These are phyloP conservation scores for Caenorhabditis becei DNA, from an alignment of 2,888 invertebrate species.

Conservation along the genomic window DNA sequence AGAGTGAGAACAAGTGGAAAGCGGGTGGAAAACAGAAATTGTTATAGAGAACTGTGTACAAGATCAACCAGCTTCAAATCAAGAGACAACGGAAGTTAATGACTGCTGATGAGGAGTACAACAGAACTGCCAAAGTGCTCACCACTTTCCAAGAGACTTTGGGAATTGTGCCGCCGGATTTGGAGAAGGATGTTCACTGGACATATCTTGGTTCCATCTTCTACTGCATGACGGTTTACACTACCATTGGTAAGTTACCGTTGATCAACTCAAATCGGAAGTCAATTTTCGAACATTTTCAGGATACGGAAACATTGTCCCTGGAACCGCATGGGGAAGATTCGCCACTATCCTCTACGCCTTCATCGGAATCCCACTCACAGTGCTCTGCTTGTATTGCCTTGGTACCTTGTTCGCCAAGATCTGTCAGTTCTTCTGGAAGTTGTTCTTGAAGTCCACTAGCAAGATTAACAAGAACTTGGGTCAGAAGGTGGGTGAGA, in stretches of 20 bases:
- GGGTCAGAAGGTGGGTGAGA: conserved; percentile 64
- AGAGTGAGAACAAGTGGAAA: conserved; percentile 63
- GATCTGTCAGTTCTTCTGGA: conserved; percentile 72
- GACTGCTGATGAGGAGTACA: conserved; percentile 75
- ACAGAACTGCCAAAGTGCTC: conserved; percentile 76
- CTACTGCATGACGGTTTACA: conserved; percentile 80
- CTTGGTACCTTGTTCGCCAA: conserved; percentile 78
- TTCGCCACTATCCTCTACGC: conserved; percentile 79
- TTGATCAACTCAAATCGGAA: background rate
- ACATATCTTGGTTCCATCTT: conserved; percentile 77
- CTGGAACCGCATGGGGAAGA: conserved; percentile 74
- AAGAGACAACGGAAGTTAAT: conserved; percentile 59
- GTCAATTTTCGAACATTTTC: conserved; percentile 14
- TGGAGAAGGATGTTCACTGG: conserved; percentile 72
- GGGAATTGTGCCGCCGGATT: conserved; percentile 70
- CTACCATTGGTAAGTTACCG: conserved; percentile 83
- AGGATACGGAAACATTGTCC: conserved; percentile 80
- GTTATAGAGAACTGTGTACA: conserved; percentile 76
- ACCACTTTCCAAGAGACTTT: conserved; percentile 72
- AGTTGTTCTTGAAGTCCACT: conserved; percentile 64
- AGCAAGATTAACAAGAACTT: conserved; percentile 76
- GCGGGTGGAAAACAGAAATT: conserved; percentile 6
- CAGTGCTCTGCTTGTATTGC: conserved; percentile 76
- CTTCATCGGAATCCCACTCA: conserved; percentile 79
- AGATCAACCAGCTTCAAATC: conserved; percentile 74